Evolutionary conservation across 2,888 invertebrate species (phyloP).

Genomic region (Apamea sordens): DNA sequence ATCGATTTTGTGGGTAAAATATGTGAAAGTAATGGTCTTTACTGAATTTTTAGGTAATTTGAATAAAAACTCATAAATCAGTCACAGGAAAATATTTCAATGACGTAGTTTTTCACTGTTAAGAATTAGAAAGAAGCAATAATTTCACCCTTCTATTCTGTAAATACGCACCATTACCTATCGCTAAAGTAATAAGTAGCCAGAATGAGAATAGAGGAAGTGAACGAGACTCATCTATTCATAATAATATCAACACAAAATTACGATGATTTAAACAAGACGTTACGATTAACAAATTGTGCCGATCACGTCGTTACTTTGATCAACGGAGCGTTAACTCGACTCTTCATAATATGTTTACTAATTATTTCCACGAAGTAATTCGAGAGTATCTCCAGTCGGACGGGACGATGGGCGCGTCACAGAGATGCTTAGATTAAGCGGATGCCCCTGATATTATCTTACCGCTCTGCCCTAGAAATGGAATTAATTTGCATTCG

Average conservation of each 20-base stretch:
- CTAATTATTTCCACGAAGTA: slow-evolving; percentile 77
- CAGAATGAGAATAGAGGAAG: slow-evolving; percentile 32
- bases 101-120: not conserved
- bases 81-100: not conserved
- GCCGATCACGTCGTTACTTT: slow-evolving; percentile 68
- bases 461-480: slow-evolving; percentile 79
- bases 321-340: slow-evolving; percentile 71
- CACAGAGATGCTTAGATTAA: slow-evolving; percentile 78
- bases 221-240: slow-evolving; percentile 47
- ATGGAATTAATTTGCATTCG: slow-evolving; percentile 82
- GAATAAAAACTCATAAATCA: not conserved
- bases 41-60: not conserved
- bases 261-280: slow-evolving; percentile 67
- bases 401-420: slow-evolving; percentile 72
- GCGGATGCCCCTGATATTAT: slow-evolving; percentile 80
- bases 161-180: slow-evolving; percentile 1
- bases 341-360: slow-evolving; percentile 71
- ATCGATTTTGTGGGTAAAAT: not conserved
- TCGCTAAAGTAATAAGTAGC: slow-evolving; percentile 36
- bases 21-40: not conserved
- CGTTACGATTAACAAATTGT: slow-evolving; percentile 70
- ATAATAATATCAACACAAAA: slow-evolving; percentile 64
- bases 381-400: slow-evolving; percentile 71
- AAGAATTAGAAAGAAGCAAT: not conserved
- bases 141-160: not conserved